Conservation (phyloP, 1,140 invertebrate genomes). For the Charaxes varanes region DNA sequence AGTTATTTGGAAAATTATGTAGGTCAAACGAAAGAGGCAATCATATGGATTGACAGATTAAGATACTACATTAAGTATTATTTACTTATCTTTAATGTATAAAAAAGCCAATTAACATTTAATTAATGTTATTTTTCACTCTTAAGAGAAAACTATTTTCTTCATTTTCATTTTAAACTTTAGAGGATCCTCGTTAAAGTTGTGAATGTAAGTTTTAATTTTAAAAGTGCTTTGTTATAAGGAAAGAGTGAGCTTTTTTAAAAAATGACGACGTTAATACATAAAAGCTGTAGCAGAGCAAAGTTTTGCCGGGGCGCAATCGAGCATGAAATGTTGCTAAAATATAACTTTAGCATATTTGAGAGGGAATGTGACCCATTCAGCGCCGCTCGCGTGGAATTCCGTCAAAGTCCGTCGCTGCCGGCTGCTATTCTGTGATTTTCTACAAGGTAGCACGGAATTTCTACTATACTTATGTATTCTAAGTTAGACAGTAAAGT, state of each 20-base stretch:
- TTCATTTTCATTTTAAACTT: too few relatives aligned
- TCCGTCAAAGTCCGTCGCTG: conserved; percentile 53
- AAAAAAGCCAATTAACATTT: too few relatives aligned
- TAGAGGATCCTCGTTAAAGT: conserved; percentile 5
- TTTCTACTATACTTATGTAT: too few relatives aligned
- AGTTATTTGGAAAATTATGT: too few relatives aligned
- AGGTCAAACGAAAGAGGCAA: too few relatives aligned
- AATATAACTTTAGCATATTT: conserved; percentile 61
- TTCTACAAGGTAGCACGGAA: conserved; percentile 28
- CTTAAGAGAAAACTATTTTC: too few relatives aligned
- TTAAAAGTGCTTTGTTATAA: conserved; percentile 7
- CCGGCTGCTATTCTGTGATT: conserved; percentile 34
- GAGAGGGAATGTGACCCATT: conserved; percentile 47
- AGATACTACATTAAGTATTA: too few relatives aligned
- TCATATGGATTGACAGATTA: too few relatives aligned
- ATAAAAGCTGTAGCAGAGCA: conserved; percentile 17
- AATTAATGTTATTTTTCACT: too few relatives aligned
- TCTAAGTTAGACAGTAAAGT: too few relatives aligned
- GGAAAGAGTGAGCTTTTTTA: conserved; percentile 4
- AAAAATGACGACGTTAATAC: conserved; percentile 10
- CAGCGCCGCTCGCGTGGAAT: conserved; percentile 42
- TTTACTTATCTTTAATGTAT: too few relatives aligned
- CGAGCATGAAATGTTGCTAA: conserved; percentile 41
- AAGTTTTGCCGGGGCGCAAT: conserved; percentile 25
- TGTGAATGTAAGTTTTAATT: conserved; percentile 12